These are phyloP conservation scores for Doris montereyensis DNA, from an alignment of 2,888 invertebrate species.

Conservation along the genomic window DNA sequence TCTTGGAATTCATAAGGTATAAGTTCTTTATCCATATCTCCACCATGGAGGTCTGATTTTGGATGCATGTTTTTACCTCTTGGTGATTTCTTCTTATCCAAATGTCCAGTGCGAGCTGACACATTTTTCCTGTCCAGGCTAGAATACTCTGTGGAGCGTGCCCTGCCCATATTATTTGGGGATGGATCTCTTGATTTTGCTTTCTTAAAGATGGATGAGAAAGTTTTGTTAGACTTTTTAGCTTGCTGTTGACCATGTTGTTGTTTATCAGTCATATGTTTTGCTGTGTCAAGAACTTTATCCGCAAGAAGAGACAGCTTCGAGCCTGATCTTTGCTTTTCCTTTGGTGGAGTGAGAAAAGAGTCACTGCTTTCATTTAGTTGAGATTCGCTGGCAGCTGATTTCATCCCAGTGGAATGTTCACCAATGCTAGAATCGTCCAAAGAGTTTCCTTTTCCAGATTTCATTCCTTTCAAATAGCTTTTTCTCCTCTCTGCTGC, in stretches of 20 bases:
- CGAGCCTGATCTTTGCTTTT: constrained; percentile 75
- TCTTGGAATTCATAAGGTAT: constrained; percentile 67
- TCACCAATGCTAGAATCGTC: constrained; percentile 61
- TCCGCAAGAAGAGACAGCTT: constrained; percentile 68
- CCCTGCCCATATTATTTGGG: constrained; percentile 55
- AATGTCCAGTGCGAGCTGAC: constrained; percentile 45
- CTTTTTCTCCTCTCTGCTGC: constrained; percentile 55
- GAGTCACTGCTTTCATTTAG: constrained; percentile 54
- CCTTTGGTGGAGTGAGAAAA: constrained; percentile 78
- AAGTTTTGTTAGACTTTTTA: constrained; percentile 79
- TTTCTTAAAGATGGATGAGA: constrained; percentile 78
- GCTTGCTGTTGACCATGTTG: constrained; percentile 22
- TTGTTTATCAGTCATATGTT: constrained; percentile 46
- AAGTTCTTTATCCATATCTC: constrained; percentile 52
- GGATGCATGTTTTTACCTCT: not conserved
- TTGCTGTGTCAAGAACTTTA: constrained; percentile 51
- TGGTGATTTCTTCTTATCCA: constrained; percentile 42
- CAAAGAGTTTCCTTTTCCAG: constrained; percentile 72
- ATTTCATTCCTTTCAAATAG: constrained; percentile 53
- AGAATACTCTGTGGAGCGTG: constrained; percentile 62
- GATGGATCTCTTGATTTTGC: constrained; percentile 74
- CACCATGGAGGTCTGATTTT: constrained; percentile 22
- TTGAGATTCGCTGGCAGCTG: constrained; percentile 65
- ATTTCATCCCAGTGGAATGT: constrained; percentile 53
- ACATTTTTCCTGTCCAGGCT: constrained; percentile 56